Conservation (phyloP, 2,888 invertebrate genomes). For the Octonoba sinensis region DNA sequence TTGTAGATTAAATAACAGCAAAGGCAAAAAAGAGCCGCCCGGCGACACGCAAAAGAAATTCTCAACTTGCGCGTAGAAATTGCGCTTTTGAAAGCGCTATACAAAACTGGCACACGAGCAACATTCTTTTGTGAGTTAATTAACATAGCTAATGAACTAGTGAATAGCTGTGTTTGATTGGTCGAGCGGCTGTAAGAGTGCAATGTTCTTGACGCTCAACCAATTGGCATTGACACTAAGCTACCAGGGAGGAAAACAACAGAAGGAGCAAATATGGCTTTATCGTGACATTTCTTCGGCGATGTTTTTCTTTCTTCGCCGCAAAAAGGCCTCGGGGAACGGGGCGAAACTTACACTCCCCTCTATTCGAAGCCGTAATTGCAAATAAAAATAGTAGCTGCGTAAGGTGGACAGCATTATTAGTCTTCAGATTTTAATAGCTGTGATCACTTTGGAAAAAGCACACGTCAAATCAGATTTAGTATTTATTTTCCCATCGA, state of each 20-base stretch:
- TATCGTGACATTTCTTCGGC: constrained; percentile 50
- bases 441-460: too few species aligned
- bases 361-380: constrained; percentile 1
- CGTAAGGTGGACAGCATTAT: too few species aligned
- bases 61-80: constrained; percentile 15
- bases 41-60: neutral
- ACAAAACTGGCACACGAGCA: constrained; percentile 52
- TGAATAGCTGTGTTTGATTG: constrained; percentile 53
- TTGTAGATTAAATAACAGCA: too few species aligned
- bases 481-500: too few species aligned
- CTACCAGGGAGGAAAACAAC: constrained; percentile 53
- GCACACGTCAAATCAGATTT: too few species aligned
- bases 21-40: neutral
- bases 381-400: constrained; percentile 1
- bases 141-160: constrained; percentile 62
- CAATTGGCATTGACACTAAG: constrained; percentile 63
- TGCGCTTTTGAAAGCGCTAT: constrained; percentile 26
- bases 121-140: constrained; percentile 60
- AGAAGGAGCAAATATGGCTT: constrained; percentile 63
- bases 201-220: constrained; percentile 55
- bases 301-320: constrained; percentile 34
- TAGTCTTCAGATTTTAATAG: too few species aligned
- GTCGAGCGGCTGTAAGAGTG: constrained; percentile 48
- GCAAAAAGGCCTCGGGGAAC: constrained; percentile 6
- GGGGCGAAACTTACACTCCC: neutral